Evolutionary conservation across 2,888 invertebrate genomes (phyloP), one percentile per base, ranked within the genome.

Genomic region (Cyaniris semiargus): DNA sequence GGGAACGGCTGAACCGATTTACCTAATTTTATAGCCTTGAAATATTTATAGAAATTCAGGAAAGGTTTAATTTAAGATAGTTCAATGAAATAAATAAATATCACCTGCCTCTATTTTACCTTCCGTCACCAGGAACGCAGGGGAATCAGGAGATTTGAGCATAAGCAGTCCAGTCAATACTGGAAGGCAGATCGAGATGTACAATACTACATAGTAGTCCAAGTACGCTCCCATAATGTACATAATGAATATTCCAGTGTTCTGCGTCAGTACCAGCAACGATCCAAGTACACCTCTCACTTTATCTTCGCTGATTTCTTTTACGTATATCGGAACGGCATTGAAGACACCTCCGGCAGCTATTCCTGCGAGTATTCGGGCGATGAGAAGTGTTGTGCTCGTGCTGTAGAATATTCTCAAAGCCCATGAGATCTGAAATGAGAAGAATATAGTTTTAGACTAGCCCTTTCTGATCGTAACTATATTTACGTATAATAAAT

Each of bases 71-170:
- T 18, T 13, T 56, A 56, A 56, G 10, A 18, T 56, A 56, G 15
- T 18, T 18, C 6, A 56, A n/a, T n/a, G 18, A n/a, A n/a, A 56
- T n/a, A 44, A 38, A 70, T 38, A 71, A 53, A 53, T 72, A 70
- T 60, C 53, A 74, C 85, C 84, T 78, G 92, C 90, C 78, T 91
- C 85, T 79, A 85, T 81, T 75, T 85, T 86, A 7, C 87, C 90
- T 38, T 81, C 83, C 60, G 90, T 89, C 1, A 92, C 85, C 74
- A 91, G 83, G 81, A 85, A 90, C 1, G 89, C 87, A 21, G 93
- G 92, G 2, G 91, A 89, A 79, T 91, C 90, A 3, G 91, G 91
- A 77, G 89, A 88, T 79, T 85, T 86, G 15, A 87, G 58, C 84
- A 92, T 86, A 21, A 88, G 72, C 3, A 88, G 56, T 1, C 86